Base-by-base conservation (phyloP, 2,888 invertebrate species). In the Drosophila percnosoma region DNA sequence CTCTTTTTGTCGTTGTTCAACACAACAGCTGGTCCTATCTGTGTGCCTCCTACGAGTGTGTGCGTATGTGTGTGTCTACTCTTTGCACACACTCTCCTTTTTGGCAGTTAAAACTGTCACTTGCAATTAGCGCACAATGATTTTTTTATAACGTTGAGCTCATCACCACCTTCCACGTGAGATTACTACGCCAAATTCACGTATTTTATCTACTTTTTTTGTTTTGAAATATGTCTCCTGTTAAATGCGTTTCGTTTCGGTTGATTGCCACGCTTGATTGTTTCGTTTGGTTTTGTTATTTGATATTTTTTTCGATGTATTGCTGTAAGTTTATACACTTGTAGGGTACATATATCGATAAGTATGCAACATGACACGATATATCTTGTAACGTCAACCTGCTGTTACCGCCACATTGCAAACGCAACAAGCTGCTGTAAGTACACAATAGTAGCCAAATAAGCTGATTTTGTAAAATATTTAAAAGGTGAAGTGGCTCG, bases 231-330 rank as follows among this genome's bases (percentile, higher is more conserved):
- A 53, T 62, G 65, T 42, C 76, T 76, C 57, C 59, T 54, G 51
- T 79, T 83, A 78, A 81, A 83, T 81, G 80, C 81, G 81, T 81
- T 81, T 83, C 72, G 74, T 80, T 80, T 83, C 80, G 68, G 71
- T 78, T 83, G 80, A 80, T 80, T 80, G 80, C 78, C 78, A 75
- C 79, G 79, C 75, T 75, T 75, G 78, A 75, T 68, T 78, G 75
- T 75, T 75, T 75, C 75, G 65, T 65, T 75, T 67, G 55, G 66
- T 69, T 77, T 77, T 78, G 63, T 78, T 78, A 58, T 77, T 77
- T 77, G 78, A 73, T 77, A 73, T 57, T 33, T 33, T 55, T 75
- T 40, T 63, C 62, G 68, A 77, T 68, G 71, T 64, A 72, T 76
- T 61, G 67, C 29, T 68, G 53, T 29, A 49, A 73, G 60, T 67